These are phyloP conservation scores for Anthoscopus minutus DNA, from an alignment of 2,113 vertebrate genomes.

Conservation along the genomic window DNA sequence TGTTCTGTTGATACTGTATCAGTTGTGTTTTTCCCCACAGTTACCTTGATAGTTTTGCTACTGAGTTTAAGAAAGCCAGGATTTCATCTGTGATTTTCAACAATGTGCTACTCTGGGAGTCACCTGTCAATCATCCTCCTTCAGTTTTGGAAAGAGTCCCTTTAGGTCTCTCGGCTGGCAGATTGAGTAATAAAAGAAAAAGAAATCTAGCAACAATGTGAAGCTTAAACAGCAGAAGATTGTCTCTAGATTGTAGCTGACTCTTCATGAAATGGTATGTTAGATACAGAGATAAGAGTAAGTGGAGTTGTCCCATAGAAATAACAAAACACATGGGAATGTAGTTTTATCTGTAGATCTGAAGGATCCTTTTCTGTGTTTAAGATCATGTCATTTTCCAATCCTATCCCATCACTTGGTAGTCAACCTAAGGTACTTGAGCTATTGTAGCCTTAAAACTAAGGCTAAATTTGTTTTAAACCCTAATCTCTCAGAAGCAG, in stretches of 20 bases:
- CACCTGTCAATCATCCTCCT: neutral
- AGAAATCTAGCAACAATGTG: neutral
- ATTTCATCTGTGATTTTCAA: conserved; percentile 1
- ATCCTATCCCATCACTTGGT: neutral
- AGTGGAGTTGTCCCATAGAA: conserved; percentile 15
- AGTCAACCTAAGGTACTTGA: neutral
- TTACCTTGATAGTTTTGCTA: neutral
- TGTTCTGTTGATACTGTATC: neutral
- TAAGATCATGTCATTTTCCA: neutral
- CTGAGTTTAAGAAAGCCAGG: neutral
- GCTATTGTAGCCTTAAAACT: neutral
- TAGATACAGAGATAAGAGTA: neutral
- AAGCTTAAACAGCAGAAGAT: neutral
- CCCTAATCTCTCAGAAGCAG: neutral
- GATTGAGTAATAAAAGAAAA: neutral
- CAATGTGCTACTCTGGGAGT: neutral
- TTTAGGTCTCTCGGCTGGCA: neutral
- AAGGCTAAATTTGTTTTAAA: neutral
- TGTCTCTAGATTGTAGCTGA: neutral
- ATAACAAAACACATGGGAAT: neutral
- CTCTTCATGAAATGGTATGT: neutral
- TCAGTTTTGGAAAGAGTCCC: neutral
- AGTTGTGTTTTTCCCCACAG: neutral
- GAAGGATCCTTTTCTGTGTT: neutral
- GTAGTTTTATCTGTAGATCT: neutral